Percentiles rank a stretch among this genome's conserved stretches.
phyloP scores from a whole-genome alignment of 2,888 invertebrate species.

The Rambutsinella grinnellia region DNA sequence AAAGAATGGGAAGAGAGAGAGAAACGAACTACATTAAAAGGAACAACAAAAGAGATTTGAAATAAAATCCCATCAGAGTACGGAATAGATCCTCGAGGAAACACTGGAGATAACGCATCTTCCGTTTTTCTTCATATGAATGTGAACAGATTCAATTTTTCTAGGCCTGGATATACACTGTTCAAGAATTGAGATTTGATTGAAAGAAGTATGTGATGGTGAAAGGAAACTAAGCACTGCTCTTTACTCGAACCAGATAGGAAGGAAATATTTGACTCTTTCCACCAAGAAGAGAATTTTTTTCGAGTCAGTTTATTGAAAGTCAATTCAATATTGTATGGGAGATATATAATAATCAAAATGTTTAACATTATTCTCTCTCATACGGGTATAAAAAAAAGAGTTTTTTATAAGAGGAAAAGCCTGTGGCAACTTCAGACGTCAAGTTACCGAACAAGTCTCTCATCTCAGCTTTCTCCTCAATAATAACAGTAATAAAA shows the following conservation, averaged over 20 bases:
- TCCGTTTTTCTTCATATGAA: slow-evolving; percentile 32
- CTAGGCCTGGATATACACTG: slow-evolving; percentile 28
- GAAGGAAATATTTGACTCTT: slow-evolving; percentile 47
- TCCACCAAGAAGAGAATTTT: slow-evolving; percentile 9
- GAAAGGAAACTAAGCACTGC: slow-evolving; percentile 32
- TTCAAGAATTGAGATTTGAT: slow-evolving; percentile 53
- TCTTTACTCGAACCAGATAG: background rate
- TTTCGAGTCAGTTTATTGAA: slow-evolving; percentile 40
- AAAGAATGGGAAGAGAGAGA: no score
- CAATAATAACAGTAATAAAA: slow-evolving; percentile 24
- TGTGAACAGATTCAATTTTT: slow-evolving; percentile 52
- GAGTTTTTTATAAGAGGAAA: background rate
- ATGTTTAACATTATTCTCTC: slow-evolving; percentile 28
- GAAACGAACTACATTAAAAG: slow-evolving; percentile 55
- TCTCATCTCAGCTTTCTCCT: background rate
- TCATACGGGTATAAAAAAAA: background rate
- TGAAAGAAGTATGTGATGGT: slow-evolving; percentile 55
- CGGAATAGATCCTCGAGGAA: slow-evolving; percentile 55
- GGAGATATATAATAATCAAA: slow-evolving; percentile 24
- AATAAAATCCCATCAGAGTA: slow-evolving; percentile 58
- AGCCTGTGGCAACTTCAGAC: slow-evolving; percentile 30
- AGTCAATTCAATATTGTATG: slow-evolving; percentile 52
- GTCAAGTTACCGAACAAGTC: background rate
- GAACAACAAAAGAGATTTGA: slow-evolving; percentile 59
- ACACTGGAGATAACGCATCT: slow-evolving; percentile 41